A percentile compares a stretch with the other conserved stretches of the same genome.
phyloP scores from a whole-genome alignment of 2,797 vertebrate species.

The Lepilemur ruficaudatus region DNA sequence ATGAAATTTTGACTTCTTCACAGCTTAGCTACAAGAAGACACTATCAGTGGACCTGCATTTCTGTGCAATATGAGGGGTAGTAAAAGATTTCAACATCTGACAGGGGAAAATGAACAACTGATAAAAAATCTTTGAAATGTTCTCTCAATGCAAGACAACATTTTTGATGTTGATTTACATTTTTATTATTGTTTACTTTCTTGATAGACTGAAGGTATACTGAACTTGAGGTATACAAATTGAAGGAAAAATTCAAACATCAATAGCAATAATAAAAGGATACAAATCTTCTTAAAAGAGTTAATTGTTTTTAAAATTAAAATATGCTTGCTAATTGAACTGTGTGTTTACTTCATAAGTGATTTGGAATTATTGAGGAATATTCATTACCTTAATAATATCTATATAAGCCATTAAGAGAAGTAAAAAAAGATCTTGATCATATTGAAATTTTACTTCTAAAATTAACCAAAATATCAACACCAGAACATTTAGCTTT shows the following conservation, averaged over 20 bases:
- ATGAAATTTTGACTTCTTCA: slow-evolving; percentile 88
- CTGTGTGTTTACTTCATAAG: not conserved
- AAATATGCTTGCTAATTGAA: slow-evolving; percentile 54
- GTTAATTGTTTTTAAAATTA: slow-evolving; percentile 16
- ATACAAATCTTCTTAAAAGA: slow-evolving; percentile 15
- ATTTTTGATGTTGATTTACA: slow-evolving; percentile 83
- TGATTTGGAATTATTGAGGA: not conserved
- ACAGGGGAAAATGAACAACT: slow-evolving; percentile 87
- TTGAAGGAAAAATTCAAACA: slow-evolving; percentile 68
- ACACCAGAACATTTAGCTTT: not conserved
- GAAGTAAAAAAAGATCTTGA: not conserved
- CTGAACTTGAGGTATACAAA: slow-evolving; percentile 68
- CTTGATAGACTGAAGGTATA: slow-evolving; percentile 69
- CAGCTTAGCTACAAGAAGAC: slow-evolving; percentile 84
- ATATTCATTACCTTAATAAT: not conserved
- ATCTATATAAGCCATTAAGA: not conserved
- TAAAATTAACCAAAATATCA: not conserved
- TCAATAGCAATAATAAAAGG: not conserved
- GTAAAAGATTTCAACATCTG: slow-evolving; percentile 86
- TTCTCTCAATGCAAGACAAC: slow-evolving; percentile 80
- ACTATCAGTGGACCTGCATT: slow-evolving; percentile 85
- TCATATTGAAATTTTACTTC: not conserved
- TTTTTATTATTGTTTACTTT: slow-evolving; percentile 87
- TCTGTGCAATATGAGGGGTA: slow-evolving; percentile 84
- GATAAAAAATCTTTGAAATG: slow-evolving; percentile 86